phyloP scores from a whole-genome alignment of 2,797 vertebrate species.

The Orestias chungarensis region DNA sequence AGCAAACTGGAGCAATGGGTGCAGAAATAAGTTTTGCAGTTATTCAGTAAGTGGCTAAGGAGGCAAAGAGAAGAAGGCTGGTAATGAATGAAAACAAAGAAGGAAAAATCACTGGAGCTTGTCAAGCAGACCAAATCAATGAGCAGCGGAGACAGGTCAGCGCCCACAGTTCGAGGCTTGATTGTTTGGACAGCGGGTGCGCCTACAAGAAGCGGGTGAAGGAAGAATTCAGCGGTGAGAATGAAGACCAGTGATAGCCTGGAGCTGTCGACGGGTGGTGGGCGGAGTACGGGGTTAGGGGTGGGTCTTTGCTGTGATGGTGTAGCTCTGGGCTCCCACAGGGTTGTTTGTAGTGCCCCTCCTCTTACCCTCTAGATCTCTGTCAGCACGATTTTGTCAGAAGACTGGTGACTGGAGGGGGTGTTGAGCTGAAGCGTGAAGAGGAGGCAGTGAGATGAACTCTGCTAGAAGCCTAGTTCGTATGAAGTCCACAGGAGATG shows the following conservation, averaged over 20 bases:
- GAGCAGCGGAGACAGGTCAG: conserved; percentile 37
- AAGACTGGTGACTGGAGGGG: conserved; percentile 25
- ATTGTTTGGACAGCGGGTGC: conserved; percentile 66
- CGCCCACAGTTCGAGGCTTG: conserved; percentile 27
- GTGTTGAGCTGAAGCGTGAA: neutral
- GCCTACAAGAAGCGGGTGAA: conserved; percentile 19
- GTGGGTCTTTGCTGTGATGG: conserved; percentile 34
- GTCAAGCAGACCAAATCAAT: conserved; percentile 45
- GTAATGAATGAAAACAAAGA: conserved; percentile 30
- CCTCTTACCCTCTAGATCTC: conserved; percentile 48
- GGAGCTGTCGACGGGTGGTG: conserved; percentile 27
- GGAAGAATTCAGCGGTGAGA: conserved; percentile 45
- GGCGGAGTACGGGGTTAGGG: conserved; percentile 21
- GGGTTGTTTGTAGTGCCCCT: conserved; percentile 46
- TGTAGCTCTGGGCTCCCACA: conserved; percentile 32
- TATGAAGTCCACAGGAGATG: conserved; percentile 66
- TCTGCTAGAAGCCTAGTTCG: conserved; percentile 67
- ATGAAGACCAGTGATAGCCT: conserved; percentile 48
- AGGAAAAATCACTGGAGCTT: conserved; percentile 34
- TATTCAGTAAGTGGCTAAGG: conserved; percentile 25
- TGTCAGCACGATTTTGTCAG: conserved; percentile 63
- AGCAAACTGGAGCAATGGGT: conserved; percentile 16
- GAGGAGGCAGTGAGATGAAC: conserved; percentile 24
- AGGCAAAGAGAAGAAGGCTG: conserved; percentile 17
- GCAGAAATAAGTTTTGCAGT: conserved; percentile 35